These are phyloP conservation scores for Ceraclea dissimilis DNA, from an alignment of 2,888 invertebrate species.

Conservation along the genomic window DNA sequence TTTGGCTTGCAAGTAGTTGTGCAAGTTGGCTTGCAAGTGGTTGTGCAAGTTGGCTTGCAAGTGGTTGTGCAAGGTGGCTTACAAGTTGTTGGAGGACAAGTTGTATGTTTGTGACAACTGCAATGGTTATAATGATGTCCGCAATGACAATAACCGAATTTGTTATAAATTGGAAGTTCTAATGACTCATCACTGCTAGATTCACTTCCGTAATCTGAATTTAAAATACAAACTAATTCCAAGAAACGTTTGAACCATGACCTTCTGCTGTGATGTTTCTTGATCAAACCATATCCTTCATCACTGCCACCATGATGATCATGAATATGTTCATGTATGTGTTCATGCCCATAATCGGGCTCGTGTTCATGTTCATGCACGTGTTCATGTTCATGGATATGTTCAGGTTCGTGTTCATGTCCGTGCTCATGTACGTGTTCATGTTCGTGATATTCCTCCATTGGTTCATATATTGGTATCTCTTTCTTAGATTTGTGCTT, in stretches of 20 bases:
- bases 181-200: neutral
- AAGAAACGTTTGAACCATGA: slow-evolving; percentile 9
- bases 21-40: too few relatives aligned
- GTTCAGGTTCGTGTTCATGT: neutral
- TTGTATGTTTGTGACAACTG: neutral
- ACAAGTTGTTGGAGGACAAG: too few relatives aligned
- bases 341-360: too few relatives aligned
- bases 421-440: too few relatives aligned
- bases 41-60: too few relatives aligned
- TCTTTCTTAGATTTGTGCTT: neutral
- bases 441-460: too few relatives aligned
- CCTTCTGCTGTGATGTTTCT: neutral
- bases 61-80: too few relatives aligned
- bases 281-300: neutral
- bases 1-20: too few relatives aligned
- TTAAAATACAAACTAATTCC: slow-evolving; percentile 4
- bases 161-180: neutral
- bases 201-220: neutral
- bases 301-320: neutral
- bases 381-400: neutral
- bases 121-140: neutral
- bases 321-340: neutral
- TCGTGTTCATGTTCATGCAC: neutral
- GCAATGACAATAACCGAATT: neutral
- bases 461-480: neutral